Conservation (phyloP, 2,113 vertebrate genomes). For the Erythrocercus mccallii region DNA sequence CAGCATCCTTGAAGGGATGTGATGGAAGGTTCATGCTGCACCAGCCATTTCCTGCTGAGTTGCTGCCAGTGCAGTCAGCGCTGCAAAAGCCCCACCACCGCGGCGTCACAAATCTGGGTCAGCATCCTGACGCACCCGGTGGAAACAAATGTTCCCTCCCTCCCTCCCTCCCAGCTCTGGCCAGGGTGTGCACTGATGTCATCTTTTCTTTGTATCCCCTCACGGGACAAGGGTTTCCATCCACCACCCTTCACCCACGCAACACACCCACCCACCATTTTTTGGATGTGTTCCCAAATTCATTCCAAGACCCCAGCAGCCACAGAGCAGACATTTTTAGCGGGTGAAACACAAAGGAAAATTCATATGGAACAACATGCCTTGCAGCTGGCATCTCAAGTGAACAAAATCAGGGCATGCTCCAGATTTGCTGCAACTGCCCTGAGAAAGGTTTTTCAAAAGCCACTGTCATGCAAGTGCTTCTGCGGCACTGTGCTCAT, state of each 20-base stretch:
- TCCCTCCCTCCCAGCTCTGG: neutral
- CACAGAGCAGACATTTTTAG: neutral
- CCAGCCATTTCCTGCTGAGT: neutral
- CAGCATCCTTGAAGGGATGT: neutral
- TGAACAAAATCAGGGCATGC: constrained; percentile 5
- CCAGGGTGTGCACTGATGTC: neutral
- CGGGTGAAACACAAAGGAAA: neutral
- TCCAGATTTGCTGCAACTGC: constrained; percentile 37
- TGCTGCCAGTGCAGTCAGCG: neutral
- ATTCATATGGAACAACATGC: constrained; percentile 1
- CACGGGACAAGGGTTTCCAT: neutral
- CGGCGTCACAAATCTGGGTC: neutral
- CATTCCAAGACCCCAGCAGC: neutral
- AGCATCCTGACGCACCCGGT: neutral
- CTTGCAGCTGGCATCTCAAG: constrained; percentile 46
- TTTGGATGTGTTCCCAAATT: neutral
- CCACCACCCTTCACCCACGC: neutral
- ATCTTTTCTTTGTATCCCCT: neutral
- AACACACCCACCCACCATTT: neutral
- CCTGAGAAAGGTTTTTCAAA: constrained; percentile 39
- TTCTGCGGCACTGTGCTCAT: neutral
- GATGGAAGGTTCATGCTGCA: neutral
- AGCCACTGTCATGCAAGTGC: neutral
- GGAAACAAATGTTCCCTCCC: neutral
- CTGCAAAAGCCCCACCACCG: neutral